Base-by-base conservation (phyloP, 1,140 invertebrate species). In the Dinoponera quadriceps region DNA sequence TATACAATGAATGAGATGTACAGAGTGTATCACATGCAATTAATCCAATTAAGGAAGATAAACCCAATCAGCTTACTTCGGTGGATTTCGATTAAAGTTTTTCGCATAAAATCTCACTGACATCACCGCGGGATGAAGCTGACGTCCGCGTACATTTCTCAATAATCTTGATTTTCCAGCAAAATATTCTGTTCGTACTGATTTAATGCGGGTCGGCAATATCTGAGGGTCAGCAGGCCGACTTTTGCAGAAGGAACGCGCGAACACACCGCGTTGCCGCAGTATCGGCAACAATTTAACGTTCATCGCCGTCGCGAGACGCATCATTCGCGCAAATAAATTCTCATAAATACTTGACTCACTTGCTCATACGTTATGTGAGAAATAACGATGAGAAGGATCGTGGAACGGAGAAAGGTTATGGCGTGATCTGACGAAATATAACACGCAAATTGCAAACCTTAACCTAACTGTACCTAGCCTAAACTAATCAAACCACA, bases 71-170 rank as follows among this genome's bases (percentile, higher is more conserved):
- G 83, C 72, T 86, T 88, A 93, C 92, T 75, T 84, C 18, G 89
- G 69, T 14, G 87, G 66, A 63, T 90, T 88, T 22, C 82, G 91
- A 68, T 92, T 87, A 3, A 62, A 86, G 59, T 75, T 88, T 80
- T 89, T 92, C 0, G 92, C 88, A 69, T 91, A 92, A 3, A 78
- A 78, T 82, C 91, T 90, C 20, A 91, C 59, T 0, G 51, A 80
- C 0, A 86, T 65, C 9, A 88, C 48, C 3, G 88, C 74, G 9
- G 82, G 82, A 33, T 66, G 80, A 2, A 81, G 49, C 14, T 86
- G 68, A 59, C 48, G 82, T 25, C 62, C 62, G 54, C 66, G 62
- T 16, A 82, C 51, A 44, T 55, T 86, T 14, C 60, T 72, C 5
- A 20, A 14, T 2, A 88, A 62, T 29, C 25, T 49, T 73, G 77